These are phyloP conservation scores for Aphelinus atriplicis DNA, from an alignment of 1,140 invertebrate species.

Conservation along the genomic window DNA sequence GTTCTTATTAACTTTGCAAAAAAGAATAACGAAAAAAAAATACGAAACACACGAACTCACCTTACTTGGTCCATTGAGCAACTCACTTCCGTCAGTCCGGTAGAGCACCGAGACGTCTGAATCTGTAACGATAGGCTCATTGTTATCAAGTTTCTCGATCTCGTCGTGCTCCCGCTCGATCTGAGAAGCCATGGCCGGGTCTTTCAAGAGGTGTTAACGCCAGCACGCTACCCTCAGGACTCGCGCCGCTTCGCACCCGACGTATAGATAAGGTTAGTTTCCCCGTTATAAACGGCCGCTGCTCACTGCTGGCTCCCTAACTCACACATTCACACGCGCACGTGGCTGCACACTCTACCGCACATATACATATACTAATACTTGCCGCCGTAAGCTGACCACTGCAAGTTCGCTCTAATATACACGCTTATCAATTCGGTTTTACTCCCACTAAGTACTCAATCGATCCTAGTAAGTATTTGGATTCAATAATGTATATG, in stretches of 20 bases:
- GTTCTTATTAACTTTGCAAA: no score
- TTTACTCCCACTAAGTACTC: no score
- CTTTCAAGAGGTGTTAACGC: not conserved
- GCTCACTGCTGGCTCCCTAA: not conserved
- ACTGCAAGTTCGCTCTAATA: no score
- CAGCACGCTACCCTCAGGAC: not conserved
- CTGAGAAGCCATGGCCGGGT: not conserved
- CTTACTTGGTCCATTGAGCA: not conserved
- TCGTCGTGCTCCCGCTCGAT: not conserved
- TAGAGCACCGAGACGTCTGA: conserved; percentile 43
- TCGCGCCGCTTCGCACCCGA: not conserved
- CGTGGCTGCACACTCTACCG: no score
- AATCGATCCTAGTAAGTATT: no score
- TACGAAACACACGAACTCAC: not conserved
- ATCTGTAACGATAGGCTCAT: conserved; percentile 39
- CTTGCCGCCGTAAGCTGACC: no score
- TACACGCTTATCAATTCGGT: no score
- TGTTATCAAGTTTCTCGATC: conserved; percentile 9
- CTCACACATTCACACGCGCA: no score
- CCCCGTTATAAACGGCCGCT: not conserved
- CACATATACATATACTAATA: no score
- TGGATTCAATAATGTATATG: no score
- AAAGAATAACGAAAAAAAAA: not conserved
- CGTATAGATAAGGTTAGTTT: not conserved
- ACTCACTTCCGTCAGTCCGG: conserved; percentile 12